phyloP scores from a whole-genome alignment of 1,140 invertebrate genomes.

The Aplysia californica region DNA sequence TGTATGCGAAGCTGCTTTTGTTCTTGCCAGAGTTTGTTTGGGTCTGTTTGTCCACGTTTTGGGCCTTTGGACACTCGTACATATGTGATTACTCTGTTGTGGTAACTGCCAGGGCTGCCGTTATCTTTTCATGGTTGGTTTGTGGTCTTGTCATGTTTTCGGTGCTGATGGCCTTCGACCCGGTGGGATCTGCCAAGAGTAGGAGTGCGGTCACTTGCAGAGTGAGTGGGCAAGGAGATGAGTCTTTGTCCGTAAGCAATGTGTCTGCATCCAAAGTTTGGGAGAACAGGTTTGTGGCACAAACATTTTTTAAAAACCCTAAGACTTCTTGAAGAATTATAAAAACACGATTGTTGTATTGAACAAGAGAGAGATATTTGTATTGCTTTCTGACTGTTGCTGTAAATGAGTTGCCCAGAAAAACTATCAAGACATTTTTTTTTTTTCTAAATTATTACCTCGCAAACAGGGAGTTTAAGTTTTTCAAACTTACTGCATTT shows the following conservation, averaged over 20 bases:
- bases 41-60: slow-evolving; percentile 84
- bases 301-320: no score
- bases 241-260: neutral
- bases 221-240: neutral
- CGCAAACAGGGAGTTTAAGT: no score
- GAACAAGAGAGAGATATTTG: no score
- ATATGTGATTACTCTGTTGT: slow-evolving; percentile 52
- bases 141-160: slow-evolving; percentile 80
- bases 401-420: no score
- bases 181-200: slow-evolving; percentile 69
- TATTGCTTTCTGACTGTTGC: no score
- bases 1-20: slow-evolving; percentile 71
- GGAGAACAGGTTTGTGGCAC: slow-evolving; percentile 70
- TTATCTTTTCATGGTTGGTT: slow-evolving; percentile 84
- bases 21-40: slow-evolving; percentile 81
- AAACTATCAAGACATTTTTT: no score
- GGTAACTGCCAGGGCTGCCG: slow-evolving; percentile 71
- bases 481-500: no score
- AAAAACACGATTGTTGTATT: no score
- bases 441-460: no score
- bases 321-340: no score
- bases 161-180: slow-evolving; percentile 83
- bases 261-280: slow-evolving; percentile 67
- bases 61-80: slow-evolving; percentile 74
- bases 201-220: neutral